Percentiles rank a stretch among this genome's conserved stretches.
phyloP scores from a whole-genome alignment of 2,113 vertebrate species.

The Erinaceus europaeus region DNA sequence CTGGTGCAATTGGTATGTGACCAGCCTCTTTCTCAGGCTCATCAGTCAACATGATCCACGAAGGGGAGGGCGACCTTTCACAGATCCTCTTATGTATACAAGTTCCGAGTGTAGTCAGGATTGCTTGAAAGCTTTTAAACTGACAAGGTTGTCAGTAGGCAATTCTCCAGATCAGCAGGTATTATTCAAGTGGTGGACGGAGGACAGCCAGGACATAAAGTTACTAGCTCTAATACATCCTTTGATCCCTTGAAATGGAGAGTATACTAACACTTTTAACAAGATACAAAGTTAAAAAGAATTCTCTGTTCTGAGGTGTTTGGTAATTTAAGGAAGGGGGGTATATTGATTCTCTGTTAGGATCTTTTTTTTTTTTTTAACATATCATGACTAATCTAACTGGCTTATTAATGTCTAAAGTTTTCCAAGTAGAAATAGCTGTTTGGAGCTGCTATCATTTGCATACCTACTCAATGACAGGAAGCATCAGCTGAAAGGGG shows the following conservation, averaged over 20 bases:
- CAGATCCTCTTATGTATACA: not conserved
- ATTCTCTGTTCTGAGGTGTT: not conserved
- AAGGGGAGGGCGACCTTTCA: not conserved
- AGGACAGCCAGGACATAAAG: not conserved
- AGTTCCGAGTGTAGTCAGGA: not conserved
- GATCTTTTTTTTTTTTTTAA: no score
- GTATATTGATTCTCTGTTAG: not conserved
- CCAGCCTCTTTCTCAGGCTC: not conserved
- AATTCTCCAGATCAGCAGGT: not conserved
- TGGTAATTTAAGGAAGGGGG: not conserved
- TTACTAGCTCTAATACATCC: not conserved
- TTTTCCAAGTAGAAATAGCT: not conserved
- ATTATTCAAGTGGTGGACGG: not conserved
- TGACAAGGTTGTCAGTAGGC: not conserved
- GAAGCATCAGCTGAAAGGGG: not conserved
- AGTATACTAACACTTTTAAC: not conserved
- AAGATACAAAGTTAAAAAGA: not conserved
- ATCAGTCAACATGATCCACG: not conserved
- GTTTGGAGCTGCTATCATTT: not conserved
- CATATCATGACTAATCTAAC: no score
- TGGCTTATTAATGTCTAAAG: not conserved
- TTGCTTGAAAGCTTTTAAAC: not conserved
- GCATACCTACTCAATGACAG: conserved; percentile 13
- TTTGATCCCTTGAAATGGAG: not conserved
- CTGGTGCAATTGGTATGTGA: not conserved